phyloP scores from a whole-genome alignment of 2,888 invertebrate genomes.

The Callosobruchus maculatus region DNA sequence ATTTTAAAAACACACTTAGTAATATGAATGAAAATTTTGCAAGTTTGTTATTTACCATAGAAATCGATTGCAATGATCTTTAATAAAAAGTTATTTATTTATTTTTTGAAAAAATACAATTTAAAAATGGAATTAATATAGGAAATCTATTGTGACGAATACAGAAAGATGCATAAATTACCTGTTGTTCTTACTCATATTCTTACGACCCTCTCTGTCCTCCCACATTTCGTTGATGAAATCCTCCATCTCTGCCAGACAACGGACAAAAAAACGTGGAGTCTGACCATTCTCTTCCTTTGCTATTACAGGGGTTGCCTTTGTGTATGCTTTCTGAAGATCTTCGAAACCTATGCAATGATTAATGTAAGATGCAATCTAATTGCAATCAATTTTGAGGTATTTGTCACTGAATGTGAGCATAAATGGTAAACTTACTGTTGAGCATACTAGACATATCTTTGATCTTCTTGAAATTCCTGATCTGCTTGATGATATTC shows the following conservation, averaged over 20 bases:
- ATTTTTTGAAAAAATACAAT: too few relatives aligned
- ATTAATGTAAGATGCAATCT: too few relatives aligned
- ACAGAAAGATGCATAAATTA: too few relatives aligned
- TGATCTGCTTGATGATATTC: conserved; percentile 85
- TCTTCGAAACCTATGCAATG: conserved; percentile 90
- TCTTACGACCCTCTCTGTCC: conserved; percentile 73
- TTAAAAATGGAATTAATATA: too few relatives aligned
- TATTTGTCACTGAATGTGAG: too few relatives aligned
- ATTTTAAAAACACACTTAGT: too few relatives aligned
- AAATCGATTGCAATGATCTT: too few relatives aligned
- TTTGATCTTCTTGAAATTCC: conserved; percentile 96
- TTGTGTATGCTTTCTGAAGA: conserved; percentile 82
- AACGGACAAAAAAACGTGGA: conserved; percentile 85
- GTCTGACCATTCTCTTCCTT: conserved; percentile 92
- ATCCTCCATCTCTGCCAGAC: conserved; percentile 84
- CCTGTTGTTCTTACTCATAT: conserved; percentile 48
- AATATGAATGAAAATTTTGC: too few relatives aligned
- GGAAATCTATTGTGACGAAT: too few relatives aligned
- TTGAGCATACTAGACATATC: conserved; percentile 93
- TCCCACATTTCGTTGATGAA: conserved; percentile 93
- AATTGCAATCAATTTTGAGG: too few relatives aligned
- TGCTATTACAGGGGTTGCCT: conserved; percentile 86
- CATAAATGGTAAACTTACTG: conserved; percentile 62
- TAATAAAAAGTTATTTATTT: too few relatives aligned
- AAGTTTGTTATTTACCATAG: too few relatives aligned